Evolutionary conservation across 2,888 invertebrate genomes (phyloP).

Genomic region (Ectemnius lituratus): DNA sequence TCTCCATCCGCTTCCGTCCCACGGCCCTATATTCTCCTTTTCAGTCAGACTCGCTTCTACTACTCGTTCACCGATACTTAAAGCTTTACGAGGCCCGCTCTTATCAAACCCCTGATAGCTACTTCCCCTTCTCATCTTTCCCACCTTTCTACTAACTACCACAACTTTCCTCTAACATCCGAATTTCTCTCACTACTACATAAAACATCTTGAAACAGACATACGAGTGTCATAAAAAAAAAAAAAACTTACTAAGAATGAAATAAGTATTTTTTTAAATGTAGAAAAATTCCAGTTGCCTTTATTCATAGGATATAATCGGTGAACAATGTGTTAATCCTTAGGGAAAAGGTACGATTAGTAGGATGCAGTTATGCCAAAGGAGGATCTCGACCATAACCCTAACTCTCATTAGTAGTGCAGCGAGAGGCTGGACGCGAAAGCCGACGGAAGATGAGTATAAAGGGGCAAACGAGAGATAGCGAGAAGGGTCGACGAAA

Average conservation of each 20-base stretch:
- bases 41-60: constrained; percentile 65
- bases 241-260: no score
- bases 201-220: background rate
- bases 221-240: background rate
- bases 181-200: background rate
- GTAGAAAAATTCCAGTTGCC: no score
- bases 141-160: constrained; percentile 12
- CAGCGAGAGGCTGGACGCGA: no score
- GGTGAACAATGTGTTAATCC: no score
- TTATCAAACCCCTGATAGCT: constrained; percentile 64
- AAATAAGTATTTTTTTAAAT: no score
- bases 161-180: background rate
- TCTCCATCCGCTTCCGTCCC: constrained; percentile 77
- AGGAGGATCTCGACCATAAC: background rate
- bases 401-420: constrained; percentile 29
- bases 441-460: no score
- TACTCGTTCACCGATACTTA: constrained; percentile 68
- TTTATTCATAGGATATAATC: no score
- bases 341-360: no score
- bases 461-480: background rate
- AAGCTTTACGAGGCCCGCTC: constrained; percentile 73
- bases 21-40: constrained; percentile 70
- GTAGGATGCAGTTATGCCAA: no score
- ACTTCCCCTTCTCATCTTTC: constrained; percentile 42
- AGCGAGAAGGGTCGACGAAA: constrained; percentile 12